phyloP scores from a whole-genome alignment of 2,888 invertebrate genomes.

The Fragum sueziense region DNA sequence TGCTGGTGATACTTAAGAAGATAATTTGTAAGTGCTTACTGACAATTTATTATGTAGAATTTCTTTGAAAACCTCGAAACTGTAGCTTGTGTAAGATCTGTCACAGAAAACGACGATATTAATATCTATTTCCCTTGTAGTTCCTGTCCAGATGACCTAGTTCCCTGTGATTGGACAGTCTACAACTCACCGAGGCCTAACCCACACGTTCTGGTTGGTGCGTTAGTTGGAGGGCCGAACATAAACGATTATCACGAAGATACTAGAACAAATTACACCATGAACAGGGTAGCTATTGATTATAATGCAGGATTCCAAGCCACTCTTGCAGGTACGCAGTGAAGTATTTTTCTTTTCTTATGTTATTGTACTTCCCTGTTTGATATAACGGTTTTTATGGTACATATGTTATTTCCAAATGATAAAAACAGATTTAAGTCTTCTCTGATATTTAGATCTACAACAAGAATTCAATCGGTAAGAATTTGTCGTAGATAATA shows the following conservation, averaged over 20 bases:
- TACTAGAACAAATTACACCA: slow-evolving; percentile 30
- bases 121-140: slow-evolving; percentile 2
- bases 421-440: too few relatives aligned
- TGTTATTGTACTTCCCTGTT: too few relatives aligned
- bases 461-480: neutral
- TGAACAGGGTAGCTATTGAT: slow-evolving; percentile 48
- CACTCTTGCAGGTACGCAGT: slow-evolving; percentile 32
- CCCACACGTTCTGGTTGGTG: slow-evolving; percentile 40
- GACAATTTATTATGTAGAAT: too few relatives aligned
- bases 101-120: too few relatives aligned
- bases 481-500: neutral
- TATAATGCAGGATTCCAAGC: slow-evolving; percentile 53
- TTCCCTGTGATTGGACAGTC: slow-evolving; percentile 40
- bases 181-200: slow-evolving; percentile 39
- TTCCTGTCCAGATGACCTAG: slow-evolving; percentile 39
- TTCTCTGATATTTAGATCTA: too few relatives aligned
- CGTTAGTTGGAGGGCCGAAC: slow-evolving; percentile 45
- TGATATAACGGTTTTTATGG: too few relatives aligned
- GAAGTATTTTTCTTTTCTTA: neutral
- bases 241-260: slow-evolving; percentile 42
- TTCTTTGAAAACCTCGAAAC: too few relatives aligned
- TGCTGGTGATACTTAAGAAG: too few relatives aligned
- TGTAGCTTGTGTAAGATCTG: too few relatives aligned
- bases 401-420: too few relatives aligned
- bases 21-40: too few relatives aligned